Conservation (phyloP, 2,113 vertebrate species). For the Hoplias malabaricus region DNA sequence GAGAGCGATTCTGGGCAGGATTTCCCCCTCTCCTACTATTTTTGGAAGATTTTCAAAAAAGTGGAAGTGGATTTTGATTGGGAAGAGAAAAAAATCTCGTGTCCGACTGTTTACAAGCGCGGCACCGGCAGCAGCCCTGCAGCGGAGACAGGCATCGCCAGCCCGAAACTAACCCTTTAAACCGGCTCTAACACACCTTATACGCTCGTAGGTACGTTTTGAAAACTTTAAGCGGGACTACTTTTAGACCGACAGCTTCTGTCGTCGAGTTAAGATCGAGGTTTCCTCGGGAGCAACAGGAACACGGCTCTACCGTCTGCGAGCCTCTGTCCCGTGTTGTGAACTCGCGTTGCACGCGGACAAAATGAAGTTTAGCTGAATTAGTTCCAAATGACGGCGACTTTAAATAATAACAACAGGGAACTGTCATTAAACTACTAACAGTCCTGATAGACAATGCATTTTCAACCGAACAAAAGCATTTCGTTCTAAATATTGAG, state of each 20-base stretch:
- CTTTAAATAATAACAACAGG: not conserved
- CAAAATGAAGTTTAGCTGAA: not conserved
- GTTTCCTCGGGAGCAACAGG: conserved; percentile 59
- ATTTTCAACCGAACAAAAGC: not conserved
- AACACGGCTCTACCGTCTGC: conserved; percentile 30
- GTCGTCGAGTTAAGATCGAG: conserved; percentile 30
- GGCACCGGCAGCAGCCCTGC: conserved; percentile 79
- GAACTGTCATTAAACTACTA: not conserved
- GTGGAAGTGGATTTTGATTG: conserved; percentile 90
- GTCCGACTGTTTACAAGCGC: conserved; percentile 93
- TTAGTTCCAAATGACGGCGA: not conserved
- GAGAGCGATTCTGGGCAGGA: conserved; percentile 64
- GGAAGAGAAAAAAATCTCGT: conserved; percentile 83
- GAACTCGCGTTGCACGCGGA: conserved; percentile 6
- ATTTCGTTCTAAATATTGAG: not conserved
- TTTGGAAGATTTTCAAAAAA: conserved; percentile 92
- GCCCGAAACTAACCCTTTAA: not conserved
- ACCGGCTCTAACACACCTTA: not conserved
- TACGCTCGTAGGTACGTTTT: conserved; percentile 33
- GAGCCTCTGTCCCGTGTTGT: conserved; percentile 29
- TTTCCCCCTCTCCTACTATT: conserved; percentile 82
- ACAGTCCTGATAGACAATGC: not conserved
- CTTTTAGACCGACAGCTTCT: not conserved
- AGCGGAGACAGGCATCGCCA: conserved; percentile 35
- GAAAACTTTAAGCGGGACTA: conserved; percentile 16